Evolutionary conservation across 2,888 invertebrate species (phyloP).

Genomic region (Ophion ventricosus): DNA sequence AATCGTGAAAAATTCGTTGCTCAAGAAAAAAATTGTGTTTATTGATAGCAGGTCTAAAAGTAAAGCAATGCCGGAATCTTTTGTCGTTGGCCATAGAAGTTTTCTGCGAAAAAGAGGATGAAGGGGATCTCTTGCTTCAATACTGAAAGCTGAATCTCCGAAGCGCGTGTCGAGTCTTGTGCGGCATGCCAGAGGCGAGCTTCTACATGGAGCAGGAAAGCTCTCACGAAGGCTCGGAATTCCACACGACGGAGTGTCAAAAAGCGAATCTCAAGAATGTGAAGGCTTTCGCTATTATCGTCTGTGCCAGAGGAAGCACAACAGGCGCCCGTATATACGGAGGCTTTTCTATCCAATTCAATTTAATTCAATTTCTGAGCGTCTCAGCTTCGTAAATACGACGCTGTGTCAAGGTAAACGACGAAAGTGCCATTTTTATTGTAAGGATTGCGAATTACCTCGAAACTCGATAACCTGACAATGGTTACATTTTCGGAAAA

Average conservation of each 20-base stretch:
- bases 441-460: too few relatives aligned
- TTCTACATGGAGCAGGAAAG: background rate
- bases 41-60: too few relatives aligned
- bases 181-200: too few relatives aligned
- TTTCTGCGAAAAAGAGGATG: background rate
- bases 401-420: too few relatives aligned
- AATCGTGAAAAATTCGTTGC: too few relatives aligned
- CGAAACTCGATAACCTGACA: too few relatives aligned
- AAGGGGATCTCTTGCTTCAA: background rate
- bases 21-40: too few relatives aligned
- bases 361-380: background rate
- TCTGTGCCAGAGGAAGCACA: background rate
- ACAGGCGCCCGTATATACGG: background rate
- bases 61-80: too few relatives aligned
- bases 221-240: slow-evolving; percentile 4
- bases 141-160: background rate
- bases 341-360: slow-evolving; percentile 10
- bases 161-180: background rate
- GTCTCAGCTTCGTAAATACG: background rate
- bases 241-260: background rate
- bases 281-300: background rate
- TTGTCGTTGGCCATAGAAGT: background rate
- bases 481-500: too few relatives aligned
- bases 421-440: too few relatives aligned
- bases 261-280: slow-evolving; percentile 5